Base-by-base conservation (phyloP, 2,888 invertebrate species). In the Slavum lentiscoides region DNA sequence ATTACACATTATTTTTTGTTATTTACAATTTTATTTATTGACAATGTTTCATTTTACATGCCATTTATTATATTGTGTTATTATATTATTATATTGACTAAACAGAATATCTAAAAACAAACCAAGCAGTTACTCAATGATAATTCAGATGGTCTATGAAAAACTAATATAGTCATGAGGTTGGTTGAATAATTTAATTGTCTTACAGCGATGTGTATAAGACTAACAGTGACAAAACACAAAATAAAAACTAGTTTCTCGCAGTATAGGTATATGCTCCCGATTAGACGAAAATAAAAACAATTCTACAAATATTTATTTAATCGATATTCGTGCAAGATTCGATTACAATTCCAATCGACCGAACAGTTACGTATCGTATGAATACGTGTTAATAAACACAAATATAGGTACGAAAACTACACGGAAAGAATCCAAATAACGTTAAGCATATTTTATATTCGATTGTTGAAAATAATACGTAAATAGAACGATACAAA, bases 121-220 rank as follows among this genome's bases (percentile, higher is more conserved):
- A 66, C 64, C 64, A 66, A 74, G 66, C 55, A 74, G 66, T 74
- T 74, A 74, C 74, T 74, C 66, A 74, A 74, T 66, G 74, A 74
- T 66, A 66, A 74, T 66, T 74, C 66, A 66, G 66, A 37, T 74
- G 74, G 58, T 74, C 39, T 66, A 74, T 58, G 66, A 66, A 74
- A 64, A 66, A 75, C 74, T 75, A 66, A 75, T 66, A 67, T 53
- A 66, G 17, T 64, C 66, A 74, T 55, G 62, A 55, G 64, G 74
- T 66, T 66, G 55, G 64, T 74, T 19, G 66, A 43, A 58, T 39
- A 75, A 75, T 58, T 55, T 75, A 75, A 75, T 23, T 23, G 58
- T 55, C 21, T 58, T 66, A 67, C 55, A 66, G 58, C 58, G 66
- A 39, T 67, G 37, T 75, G 66, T 66, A 74, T 74, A 66, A 66